phyloP scores from a whole-genome alignment of 2,888 invertebrate genomes.

The Ecdyonurus torrentis region DNA sequence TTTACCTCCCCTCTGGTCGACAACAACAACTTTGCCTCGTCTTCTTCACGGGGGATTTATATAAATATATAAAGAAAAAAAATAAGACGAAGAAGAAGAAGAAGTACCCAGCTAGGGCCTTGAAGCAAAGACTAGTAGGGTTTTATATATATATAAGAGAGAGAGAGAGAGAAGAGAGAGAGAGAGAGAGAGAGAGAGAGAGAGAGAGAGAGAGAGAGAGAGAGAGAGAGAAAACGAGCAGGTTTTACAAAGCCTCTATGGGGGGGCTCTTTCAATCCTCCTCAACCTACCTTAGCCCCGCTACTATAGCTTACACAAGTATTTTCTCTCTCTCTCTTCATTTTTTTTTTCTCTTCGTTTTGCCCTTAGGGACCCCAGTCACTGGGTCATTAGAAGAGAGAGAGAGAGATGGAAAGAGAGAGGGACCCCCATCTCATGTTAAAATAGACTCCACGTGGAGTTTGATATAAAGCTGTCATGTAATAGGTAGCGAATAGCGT shows the following conservation, averaged over 20 bases:
- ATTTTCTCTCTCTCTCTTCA: neutral
- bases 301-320: neutral
- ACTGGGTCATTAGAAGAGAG: constrained; percentile 1
- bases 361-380: constrained; percentile 1
- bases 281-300: neutral
- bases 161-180: too few species aligned
- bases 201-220: neutral
- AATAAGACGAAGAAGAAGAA: too few species aligned
- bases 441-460: neutral
- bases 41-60: neutral
- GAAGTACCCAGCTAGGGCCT: neutral
- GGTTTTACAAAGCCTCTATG: neutral
- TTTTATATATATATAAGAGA: too few species aligned
- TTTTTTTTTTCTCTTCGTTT: neutral
- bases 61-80: too few species aligned
- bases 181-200: too few species aligned
- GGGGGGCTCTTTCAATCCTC: neutral
- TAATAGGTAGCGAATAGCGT: neutral
- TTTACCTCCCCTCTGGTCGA: neutral
- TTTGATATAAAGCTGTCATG: neutral
- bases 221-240: neutral
- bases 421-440: constrained; percentile 1
- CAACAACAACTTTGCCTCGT: neutral
- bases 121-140: too few species aligned
- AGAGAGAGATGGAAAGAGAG: too few species aligned